Conservation (phyloP, 2,797 vertebrate genomes). For the Alauda arvensis region DNA sequence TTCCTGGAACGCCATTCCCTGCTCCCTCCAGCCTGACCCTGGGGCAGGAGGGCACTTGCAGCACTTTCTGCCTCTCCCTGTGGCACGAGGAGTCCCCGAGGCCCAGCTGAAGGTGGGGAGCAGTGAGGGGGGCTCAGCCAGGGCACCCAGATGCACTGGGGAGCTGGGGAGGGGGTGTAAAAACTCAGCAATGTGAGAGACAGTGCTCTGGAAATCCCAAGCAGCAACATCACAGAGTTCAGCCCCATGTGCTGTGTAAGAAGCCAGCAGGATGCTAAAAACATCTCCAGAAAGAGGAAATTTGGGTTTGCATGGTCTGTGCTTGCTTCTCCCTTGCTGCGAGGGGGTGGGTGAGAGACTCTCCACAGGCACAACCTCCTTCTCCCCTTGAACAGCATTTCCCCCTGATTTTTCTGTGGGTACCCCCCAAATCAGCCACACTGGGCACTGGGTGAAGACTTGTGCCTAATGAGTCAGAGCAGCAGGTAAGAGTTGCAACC, state of each 20-base stretch:
- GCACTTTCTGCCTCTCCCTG: background rate
- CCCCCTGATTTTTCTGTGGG: background rate
- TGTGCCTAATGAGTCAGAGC: background rate
- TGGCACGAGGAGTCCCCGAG: rapidly evolving
- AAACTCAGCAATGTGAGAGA: background rate
- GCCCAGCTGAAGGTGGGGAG: background rate
- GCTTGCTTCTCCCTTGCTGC: background rate
- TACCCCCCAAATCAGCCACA: rapidly evolving
- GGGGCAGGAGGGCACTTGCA: background rate
- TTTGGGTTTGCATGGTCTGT: background rate
- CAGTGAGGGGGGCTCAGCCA: background rate
- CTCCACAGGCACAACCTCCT: background rate
- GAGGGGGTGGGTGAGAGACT: background rate
- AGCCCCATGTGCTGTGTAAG: background rate
- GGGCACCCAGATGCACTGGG: background rate
- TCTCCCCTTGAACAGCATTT: background rate
- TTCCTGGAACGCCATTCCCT: background rate
- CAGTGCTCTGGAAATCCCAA: background rate
- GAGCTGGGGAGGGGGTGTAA: rapidly evolving
- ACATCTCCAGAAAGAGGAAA: constrained; percentile 45
- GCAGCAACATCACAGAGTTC: background rate
- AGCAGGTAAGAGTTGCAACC: background rate
- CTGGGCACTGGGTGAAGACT: background rate
- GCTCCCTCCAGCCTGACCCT: background rate
- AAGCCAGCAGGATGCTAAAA: constrained; percentile 26